These are phyloP conservation scores for Coelopa pilipes DNA, from an alignment of 2,888 invertebrate genomes.

Conservation along the genomic window DNA sequence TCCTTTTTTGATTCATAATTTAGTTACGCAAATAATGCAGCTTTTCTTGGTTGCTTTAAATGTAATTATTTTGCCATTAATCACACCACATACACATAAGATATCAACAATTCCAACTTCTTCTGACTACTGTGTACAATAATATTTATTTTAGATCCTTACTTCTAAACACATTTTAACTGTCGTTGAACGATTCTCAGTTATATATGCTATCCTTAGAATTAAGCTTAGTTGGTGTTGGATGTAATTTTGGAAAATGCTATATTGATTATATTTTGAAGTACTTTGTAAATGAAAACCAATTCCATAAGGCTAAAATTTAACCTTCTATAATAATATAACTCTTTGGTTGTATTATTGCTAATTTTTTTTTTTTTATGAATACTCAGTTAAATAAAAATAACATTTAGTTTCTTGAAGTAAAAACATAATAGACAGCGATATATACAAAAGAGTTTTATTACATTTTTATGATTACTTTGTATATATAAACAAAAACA, in stretches of 20 bases:
- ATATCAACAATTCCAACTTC: conserved; percentile 17
- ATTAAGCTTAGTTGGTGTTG: conserved; percentile 24
- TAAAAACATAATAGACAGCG: no score
- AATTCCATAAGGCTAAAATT: background rate
- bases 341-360: conserved; percentile 1
- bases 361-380: background rate
- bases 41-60: conserved; percentile 18
- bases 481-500: background rate
- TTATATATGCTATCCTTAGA: background rate
- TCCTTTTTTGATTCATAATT: no score
- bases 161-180: conserved; percentile 25
- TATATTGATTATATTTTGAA: background rate
- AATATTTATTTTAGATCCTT: conserved; percentile 23
- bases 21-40: no score
- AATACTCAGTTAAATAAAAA: background rate
- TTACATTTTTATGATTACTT: no score
- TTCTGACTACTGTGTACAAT: conserved; percentile 17
- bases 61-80: conserved; percentile 39
- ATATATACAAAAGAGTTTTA: no score
- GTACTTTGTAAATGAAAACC: conserved; percentile 12
- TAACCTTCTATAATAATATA: background rate
- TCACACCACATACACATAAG: conserved; percentile 25
- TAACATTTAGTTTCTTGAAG: background rate
- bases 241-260: conserved; percentile 16
- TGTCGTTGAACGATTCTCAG: conserved; percentile 2